Conservation (phyloP, 2,797 vertebrate genomes). For the Xiphorhynchus erythropygius region DNA sequence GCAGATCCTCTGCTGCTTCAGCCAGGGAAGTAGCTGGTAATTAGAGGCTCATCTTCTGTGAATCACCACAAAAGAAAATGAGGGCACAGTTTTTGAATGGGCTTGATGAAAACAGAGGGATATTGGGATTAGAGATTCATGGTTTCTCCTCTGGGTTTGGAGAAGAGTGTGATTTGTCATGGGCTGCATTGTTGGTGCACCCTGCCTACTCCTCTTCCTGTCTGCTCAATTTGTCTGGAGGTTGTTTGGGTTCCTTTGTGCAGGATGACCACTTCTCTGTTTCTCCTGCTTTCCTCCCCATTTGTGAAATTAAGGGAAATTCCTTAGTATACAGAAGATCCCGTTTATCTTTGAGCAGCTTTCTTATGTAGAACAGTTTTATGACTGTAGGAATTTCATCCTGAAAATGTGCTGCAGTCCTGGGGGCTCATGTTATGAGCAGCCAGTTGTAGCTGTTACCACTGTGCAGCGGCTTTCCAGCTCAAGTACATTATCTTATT, state of each 20-base stretch:
- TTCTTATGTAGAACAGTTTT: background rate
- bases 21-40: background rate
- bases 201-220: background rate
- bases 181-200: background rate
- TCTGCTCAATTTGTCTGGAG: background rate
- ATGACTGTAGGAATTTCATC: background rate
- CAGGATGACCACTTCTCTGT: background rate
- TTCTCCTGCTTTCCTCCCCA: background rate
- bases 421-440: background rate
- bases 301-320: background rate
- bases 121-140: background rate
- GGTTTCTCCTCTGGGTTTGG: background rate
- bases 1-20: background rate
- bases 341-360: background rate
- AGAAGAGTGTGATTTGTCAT: background rate
- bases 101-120: background rate
- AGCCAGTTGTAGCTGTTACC: background rate
- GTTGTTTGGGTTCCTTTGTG: background rate
- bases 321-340: background rate
- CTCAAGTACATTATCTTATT: background rate
- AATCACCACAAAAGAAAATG: background rate
- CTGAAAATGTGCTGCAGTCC: background rate
- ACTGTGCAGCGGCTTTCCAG: background rate
- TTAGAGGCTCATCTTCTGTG: background rate
- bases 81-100: conserved; percentile 26